These are phyloP conservation scores for Psittacula echo DNA, from an alignment of 2,797 vertebrate genomes.

Conservation along the genomic window DNA sequence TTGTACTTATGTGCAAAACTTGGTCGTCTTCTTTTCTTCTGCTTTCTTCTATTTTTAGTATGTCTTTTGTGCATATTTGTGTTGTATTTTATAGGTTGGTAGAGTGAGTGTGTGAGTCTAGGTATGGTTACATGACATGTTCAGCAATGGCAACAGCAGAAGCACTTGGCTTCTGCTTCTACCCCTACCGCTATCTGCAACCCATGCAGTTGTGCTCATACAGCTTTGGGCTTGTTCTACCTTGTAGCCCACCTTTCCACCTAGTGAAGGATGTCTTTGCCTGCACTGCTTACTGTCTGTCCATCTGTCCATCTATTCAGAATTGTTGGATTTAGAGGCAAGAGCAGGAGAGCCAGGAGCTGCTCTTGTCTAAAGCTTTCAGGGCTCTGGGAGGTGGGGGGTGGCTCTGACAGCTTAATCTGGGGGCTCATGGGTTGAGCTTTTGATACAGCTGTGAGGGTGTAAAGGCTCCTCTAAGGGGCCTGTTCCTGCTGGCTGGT, in stretches of 20 bases:
- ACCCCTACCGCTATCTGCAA: accelerated
- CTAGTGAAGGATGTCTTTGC: not conserved
- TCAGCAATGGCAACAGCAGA: not conserved
- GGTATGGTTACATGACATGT: not conserved
- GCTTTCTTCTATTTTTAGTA: not conserved
- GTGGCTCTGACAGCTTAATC: not conserved
- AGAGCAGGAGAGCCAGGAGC: not conserved
- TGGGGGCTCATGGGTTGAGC: accelerated
- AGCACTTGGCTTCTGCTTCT: not conserved
- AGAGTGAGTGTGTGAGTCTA: not conserved
- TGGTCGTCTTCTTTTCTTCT: not conserved
- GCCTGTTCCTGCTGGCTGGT: not conserved
- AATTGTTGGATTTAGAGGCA: not conserved
- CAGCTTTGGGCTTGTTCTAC: not conserved
- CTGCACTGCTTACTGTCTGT: not conserved
- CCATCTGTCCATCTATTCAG: not conserved
- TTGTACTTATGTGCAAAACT: not conserved
- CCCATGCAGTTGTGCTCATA: not conserved
- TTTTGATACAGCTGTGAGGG: not conserved
- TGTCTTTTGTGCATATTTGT: not conserved
- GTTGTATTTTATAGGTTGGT: not conserved
- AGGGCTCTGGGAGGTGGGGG: not conserved
- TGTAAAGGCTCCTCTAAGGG: not conserved
- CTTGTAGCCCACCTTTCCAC: not conserved
- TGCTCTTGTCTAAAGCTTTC: not conserved